Evolutionary conservation across 2,113 vertebrate species (phyloP), one percentile per base, ranked within the genome.

Genomic region (Lipophrys pholis): DNA sequence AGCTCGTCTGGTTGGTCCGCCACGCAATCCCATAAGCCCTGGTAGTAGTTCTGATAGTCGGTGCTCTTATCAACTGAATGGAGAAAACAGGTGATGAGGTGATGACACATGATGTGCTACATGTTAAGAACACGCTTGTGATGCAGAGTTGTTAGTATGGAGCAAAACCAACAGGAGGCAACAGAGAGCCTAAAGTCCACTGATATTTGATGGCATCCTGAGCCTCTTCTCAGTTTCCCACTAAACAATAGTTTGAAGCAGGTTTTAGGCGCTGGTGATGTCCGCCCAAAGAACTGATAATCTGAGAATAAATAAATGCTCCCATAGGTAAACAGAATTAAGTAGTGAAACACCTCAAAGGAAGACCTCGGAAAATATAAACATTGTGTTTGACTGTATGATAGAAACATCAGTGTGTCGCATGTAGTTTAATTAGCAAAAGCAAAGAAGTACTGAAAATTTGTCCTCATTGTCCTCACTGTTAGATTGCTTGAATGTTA

Each of bases 31-130:
- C 97, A 99, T 85, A 97, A 81, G 41, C 95, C 95, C 91, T 96
- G 96, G 90, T 98, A 99, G 94, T 92, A 97, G 93, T 97, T 99
- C 62, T 84, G 92, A 80, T 97, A 99, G 88, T 99, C 95, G 7
- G 85, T 96, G 84, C 87, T 95, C 88, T 96, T 94, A 56, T 92
- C 93, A 69, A 91, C 96, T 94, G 89, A 50, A 73, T 5, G 21
- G 14, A 81, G 52, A 70, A 7, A 60, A 68, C n/a, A 56, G 61
- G 40, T 2, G 42, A 35, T 7, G 49, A 21, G 5, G 48, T 14
- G 30, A 78, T 3, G 51, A 42, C 6, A 51, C 10, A 54, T 36
- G 1, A 57, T 9, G 35, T 39, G 58, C 8, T 55, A 75, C 35
- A 30, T 67, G 62, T 76, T 57, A n/a, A n/a, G n/a, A n/a, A n/a